Percentiles rank a stretch among this genome's conserved stretches.
phyloP scores from a whole-genome alignment of 2,888 invertebrate genomes.

The Hylaea fasciaria region DNA sequence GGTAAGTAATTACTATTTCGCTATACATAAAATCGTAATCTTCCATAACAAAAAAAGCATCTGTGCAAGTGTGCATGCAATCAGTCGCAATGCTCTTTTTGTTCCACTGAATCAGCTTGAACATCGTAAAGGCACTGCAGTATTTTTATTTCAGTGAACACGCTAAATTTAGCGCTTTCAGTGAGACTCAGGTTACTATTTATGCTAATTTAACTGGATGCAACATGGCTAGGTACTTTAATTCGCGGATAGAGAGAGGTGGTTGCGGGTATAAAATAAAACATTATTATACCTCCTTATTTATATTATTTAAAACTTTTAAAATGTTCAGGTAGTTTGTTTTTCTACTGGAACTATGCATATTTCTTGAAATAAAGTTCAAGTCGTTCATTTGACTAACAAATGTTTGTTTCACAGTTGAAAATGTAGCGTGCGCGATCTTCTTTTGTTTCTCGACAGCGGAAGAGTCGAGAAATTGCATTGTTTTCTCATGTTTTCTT shows the following conservation, averaged over 20 bases:
- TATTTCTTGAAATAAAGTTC: no score
- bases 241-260: not conserved
- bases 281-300: no score
- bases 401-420: no score
- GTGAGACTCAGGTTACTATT: not conserved
- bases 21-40: not conserved
- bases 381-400: no score
- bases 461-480: not conserved
- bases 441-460: conserved; percentile 8
- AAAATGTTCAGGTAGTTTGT: no score
- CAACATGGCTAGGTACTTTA: not conserved
- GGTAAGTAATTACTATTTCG: no score
- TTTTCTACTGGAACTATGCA: no score
- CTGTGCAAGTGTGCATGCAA: not conserved
- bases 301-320: no score
- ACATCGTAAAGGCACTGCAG: conserved; percentile 1
- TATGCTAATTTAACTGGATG: not conserved
- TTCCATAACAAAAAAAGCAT: not conserved
- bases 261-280: no score
- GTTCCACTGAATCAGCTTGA: not conserved
- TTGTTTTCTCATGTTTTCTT: conserved; percentile 9
- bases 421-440: not conserved
- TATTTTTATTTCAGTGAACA: conserved; percentile 3
- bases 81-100: not conserved
- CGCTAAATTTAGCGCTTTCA: conserved; percentile 6